These are phyloP conservation scores for Calephelis perditalis DNA, from an alignment of 2,888 invertebrate genomes.

Conservation along the genomic window DNA sequence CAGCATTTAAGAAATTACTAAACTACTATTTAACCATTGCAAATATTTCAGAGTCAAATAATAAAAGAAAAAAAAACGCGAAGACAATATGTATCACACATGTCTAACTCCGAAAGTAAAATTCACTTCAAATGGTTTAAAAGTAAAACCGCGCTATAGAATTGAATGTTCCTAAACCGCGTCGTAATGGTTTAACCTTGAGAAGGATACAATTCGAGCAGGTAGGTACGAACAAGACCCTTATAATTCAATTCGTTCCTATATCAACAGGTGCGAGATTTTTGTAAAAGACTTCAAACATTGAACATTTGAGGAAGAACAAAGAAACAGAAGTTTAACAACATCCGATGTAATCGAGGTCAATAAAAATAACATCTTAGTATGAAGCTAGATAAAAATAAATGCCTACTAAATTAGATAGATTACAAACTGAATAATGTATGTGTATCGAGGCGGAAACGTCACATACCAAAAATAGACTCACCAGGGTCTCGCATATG, in stretches of 20 bases:
- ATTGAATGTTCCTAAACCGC: background rate
- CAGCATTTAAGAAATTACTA: too few relatives aligned
- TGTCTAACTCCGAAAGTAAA: too few relatives aligned
- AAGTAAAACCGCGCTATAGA: background rate
- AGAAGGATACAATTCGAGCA: slow-evolving; percentile 6
- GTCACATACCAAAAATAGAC: slow-evolving; percentile 65
- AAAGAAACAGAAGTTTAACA: slow-evolving; percentile 20
- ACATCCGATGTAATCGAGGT: slow-evolving; percentile 40
- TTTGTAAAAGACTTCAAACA: slow-evolving; percentile 1
- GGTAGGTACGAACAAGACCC: slow-evolving; percentile 5
- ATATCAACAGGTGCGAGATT: slow-evolving; percentile 5
- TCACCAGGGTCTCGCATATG: slow-evolving; percentile 56
- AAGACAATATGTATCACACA: too few relatives aligned
- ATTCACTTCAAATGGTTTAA: too few relatives aligned
- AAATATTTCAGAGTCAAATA: too few relatives aligned
- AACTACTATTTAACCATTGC: too few relatives aligned
- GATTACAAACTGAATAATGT: slow-evolving; percentile 31
- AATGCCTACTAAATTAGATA: slow-evolving; percentile 22
- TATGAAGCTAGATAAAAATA: slow-evolving; percentile 35
- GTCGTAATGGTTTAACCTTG: slow-evolving; percentile 6
- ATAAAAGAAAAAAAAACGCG: too few relatives aligned
- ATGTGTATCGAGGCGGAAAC: slow-evolving; percentile 49
- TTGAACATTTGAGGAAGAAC: slow-evolving; percentile 17
- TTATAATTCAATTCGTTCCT: slow-evolving; percentile 10
- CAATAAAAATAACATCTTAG: slow-evolving; percentile 41